Evolutionary conservation across 2,888 invertebrate genomes (phyloP).

Genomic region (Brachyptera putata): DNA sequence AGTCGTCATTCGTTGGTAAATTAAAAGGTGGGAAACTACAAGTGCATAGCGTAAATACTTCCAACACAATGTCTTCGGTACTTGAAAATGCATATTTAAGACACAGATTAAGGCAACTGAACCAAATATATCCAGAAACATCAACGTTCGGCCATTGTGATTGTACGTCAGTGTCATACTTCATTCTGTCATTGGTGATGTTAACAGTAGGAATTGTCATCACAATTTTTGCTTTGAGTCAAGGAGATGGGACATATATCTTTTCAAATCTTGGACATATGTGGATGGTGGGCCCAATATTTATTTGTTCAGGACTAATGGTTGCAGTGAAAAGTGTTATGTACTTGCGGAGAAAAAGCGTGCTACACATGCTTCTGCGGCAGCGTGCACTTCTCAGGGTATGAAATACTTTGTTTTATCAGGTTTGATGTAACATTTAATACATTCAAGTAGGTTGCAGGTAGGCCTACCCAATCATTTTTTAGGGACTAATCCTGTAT

Average conservation of each 20-base stretch:
- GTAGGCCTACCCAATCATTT: no score
- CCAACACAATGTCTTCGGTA: slow-evolving; percentile 33
- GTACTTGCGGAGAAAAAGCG: slow-evolving; percentile 60
- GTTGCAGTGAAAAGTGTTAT: slow-evolving; percentile 64
- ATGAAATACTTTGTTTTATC: slow-evolving; percentile 38
- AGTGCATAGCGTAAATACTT: no score
- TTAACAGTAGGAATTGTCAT: slow-evolving; percentile 61
- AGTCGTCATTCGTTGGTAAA: neutral
- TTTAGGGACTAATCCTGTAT: no score
- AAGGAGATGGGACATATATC: slow-evolving; percentile 52
- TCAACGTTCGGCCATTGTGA: slow-evolving; percentile 59
- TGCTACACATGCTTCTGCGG: slow-evolving; percentile 60
- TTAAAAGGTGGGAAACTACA: neutral
- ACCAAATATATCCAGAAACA: slow-evolving; percentile 35
- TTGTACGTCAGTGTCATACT: slow-evolving; percentile 62
- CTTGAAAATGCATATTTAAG: slow-evolving; percentile 35
- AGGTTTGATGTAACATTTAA: neutral
- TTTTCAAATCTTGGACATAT: slow-evolving; percentile 57
- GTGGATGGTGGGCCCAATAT: slow-evolving; percentile 65
- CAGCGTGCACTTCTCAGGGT: slow-evolving; percentile 60
- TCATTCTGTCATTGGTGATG: slow-evolving; percentile 57
- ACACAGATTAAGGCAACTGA: slow-evolving; percentile 35
- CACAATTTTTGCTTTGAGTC: slow-evolving; percentile 59
- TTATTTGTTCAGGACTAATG: slow-evolving; percentile 64
- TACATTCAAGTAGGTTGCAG: no score